Evolutionary conservation across 2,113 vertebrate species (phyloP), one percentile per base, ranked within the genome.

Genomic region (Donacobius atricapilla): DNA sequence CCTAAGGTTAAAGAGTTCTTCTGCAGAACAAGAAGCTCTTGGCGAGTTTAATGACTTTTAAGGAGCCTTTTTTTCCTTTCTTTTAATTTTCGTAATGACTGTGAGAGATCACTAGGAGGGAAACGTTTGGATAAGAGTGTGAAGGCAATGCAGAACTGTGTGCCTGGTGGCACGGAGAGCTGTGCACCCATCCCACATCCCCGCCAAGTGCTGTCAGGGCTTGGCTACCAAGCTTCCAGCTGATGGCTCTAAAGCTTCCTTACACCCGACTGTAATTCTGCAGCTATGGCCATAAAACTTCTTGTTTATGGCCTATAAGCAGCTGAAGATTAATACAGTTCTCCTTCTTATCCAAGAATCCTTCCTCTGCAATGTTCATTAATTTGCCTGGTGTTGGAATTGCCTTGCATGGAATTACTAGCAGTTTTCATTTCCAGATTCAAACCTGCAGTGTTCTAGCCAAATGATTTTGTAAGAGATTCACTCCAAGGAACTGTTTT

Each of bases 341-440:
- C 35, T 79, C 58, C 53, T 10, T 83, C 56, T 90, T 84, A 66
- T 92, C 83, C 88, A 82, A 85, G 80, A 93, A 64, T 69, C 95
- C 40, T 89, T 89, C 37, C 64, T 88, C 86, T 93, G 68, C 61
- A 75, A 25, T 78, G 69, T 77, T 79, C 80, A 88, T 90, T 92
- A 31, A 66, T 96, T 96, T 97, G 87, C 69, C 76, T 79, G 68
- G 23, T 57, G 45, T 69, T 90, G 73, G 71, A 95, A 85, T 73
- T 58, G 73, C 64, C 64, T 92, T 85, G 31, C 57, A 19, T 76
- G 64, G 47, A 73, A 71, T 51, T 68, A 25, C 61, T 33, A 10
- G 31, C 25, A n/a, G 30, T 79, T 92, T 66, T 83, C 48, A 24
- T 87, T 86, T 95, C 73, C 90, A 91, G 37, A 79, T 88, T 91